These are phyloP conservation scores for Anthopleura sola DNA, from an alignment of 64 coral and sea anemone species.

Conservation along the genomic window DNA sequence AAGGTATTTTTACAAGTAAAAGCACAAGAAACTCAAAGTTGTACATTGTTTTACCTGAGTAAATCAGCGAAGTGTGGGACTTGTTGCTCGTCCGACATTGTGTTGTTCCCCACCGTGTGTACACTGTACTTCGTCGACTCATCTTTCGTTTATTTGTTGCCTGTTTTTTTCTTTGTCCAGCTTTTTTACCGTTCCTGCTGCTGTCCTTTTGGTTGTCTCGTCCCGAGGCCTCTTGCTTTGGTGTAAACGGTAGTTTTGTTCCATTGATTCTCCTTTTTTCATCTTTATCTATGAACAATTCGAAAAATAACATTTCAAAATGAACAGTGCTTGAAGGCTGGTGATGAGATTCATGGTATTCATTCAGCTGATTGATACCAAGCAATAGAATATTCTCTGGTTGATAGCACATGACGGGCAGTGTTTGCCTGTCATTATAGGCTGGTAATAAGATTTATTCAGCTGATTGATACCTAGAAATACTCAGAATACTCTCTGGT, in stretches of 20 bases:
- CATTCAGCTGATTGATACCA: no score
- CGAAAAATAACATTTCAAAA: background rate
- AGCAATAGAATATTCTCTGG: no score
- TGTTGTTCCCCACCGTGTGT: constrained; percentile 5
- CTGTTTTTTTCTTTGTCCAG: background rate
- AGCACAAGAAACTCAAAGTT: no score
- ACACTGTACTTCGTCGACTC: constrained; percentile 5
- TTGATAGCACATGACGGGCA: no score
- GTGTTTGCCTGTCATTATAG: no score
- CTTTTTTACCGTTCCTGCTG: background rate
- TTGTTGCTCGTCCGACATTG: background rate
- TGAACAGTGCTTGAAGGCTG: no score
- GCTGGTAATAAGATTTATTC: no score
- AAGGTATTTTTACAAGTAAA: no score
- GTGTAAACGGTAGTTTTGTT: background rate
- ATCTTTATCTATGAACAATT: background rate
- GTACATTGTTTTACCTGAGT: background rate
- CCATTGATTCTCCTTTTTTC: background rate
- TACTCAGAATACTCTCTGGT: no score
- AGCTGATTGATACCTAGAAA: no score
- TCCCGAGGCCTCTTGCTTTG: background rate
- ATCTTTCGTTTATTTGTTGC: background rate
- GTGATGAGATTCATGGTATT: no score
- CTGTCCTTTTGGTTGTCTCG: background rate
- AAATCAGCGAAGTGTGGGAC: background rate